A percentile compares a stretch with the other conserved stretches of the same genome.
Conservation (phyloP, 2,113 vertebrate species). For the Callocephalon fimbriatum region DNA sequence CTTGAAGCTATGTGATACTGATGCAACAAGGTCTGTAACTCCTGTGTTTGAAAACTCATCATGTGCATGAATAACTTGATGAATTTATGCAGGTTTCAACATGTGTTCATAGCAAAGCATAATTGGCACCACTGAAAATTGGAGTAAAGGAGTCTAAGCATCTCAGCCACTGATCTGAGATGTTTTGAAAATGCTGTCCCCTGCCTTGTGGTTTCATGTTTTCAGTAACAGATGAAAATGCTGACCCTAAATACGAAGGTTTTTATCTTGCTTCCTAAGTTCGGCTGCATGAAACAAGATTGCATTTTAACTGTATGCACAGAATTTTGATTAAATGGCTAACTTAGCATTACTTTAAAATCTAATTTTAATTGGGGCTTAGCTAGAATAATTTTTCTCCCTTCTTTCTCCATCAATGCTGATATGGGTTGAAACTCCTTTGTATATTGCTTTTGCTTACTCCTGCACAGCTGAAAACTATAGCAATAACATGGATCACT, state of each 20-base stretch:
- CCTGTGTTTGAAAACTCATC: neutral
- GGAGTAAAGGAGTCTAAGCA: neutral
- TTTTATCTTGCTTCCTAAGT: neutral
- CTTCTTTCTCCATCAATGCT: neutral
- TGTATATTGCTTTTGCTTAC: neutral
- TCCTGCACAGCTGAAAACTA: neutral
- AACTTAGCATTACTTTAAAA: neutral
- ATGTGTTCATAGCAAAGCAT: neutral
- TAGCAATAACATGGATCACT: neutral
- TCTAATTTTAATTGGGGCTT: neutral
- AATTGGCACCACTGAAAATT: neutral
- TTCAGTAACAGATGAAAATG: neutral
- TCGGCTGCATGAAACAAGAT: neutral
- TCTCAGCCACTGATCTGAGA: neutral
- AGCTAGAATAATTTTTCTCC: neutral
- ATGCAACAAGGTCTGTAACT: neutral
- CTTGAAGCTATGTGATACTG: neutral
- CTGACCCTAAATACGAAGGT: neutral
- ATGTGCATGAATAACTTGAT: neutral
- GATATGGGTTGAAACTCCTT: neutral
- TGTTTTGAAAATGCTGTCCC: neutral
- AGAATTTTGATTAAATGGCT: neutral
- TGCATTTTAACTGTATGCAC: neutral
- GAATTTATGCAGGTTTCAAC: neutral
- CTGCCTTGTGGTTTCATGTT: neutral